phyloP scores from a whole-genome alignment of 2,113 vertebrate species.

The Globicephala melas region DNA sequence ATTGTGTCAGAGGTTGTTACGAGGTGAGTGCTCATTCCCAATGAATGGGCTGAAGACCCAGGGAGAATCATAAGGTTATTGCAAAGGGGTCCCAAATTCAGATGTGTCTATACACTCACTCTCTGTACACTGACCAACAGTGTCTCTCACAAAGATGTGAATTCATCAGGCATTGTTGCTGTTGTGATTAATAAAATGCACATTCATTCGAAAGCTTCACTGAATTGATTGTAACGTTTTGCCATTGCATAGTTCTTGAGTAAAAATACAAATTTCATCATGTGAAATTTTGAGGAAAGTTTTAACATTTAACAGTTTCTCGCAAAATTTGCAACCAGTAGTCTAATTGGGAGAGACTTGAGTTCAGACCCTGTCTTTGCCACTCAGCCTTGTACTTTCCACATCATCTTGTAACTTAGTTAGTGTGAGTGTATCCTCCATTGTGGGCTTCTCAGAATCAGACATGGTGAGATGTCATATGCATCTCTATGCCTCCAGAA shows the following conservation, averaged over 20 bases:
- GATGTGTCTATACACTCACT: not conserved
- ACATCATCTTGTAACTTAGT: not conserved
- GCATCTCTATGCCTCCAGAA: not conserved
- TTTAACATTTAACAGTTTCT: not conserved
- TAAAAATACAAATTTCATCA: not conserved
- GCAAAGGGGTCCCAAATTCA: not conserved
- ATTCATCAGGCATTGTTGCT: not conserved
- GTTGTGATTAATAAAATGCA: not conserved
- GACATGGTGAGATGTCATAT: not conserved
- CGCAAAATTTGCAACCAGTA: not conserved
- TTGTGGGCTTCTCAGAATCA: not conserved
- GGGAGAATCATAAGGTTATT: not conserved
- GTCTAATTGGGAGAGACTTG: not conserved
- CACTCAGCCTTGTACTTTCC: not conserved
- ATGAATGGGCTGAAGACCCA: not conserved
- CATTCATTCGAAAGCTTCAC: not conserved
- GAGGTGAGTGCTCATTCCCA: not conserved
- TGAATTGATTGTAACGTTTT: conserved; percentile 12
- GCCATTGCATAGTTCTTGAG: not conserved
- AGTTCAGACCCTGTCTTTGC: not conserved
- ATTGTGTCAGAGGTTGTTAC: not conserved
- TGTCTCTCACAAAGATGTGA: not conserved
- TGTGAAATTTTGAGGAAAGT: not conserved
- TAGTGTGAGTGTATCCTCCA: not conserved
- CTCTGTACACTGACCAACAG: not conserved